Base-by-base conservation (phyloP, 2,888 invertebrate species). In the Agrochola circellaris region DNA sequence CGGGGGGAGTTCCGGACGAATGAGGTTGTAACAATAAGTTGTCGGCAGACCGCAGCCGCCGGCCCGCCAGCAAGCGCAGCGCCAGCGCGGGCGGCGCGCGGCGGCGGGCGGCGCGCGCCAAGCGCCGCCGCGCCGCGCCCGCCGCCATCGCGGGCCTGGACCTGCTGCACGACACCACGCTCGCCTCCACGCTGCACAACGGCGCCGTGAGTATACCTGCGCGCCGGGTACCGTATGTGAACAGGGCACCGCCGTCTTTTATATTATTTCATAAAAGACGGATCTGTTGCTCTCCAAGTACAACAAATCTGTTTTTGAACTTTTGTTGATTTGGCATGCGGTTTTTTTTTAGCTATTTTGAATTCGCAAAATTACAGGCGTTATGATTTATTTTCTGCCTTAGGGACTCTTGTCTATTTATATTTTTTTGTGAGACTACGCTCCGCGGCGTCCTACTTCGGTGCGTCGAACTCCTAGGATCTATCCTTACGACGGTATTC, bases 81-180 rank as follows among this genome's bases (percentile, higher is more conserved):
- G 96, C 95, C 75, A 96, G 97, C 82, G 97, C 95, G 45, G 95
- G 97, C 81, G 96, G 96, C 62, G 95, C 93, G 77, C 92, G 95
- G 77, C 91, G 95, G 6, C 91, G 95, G 0, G 92, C 93, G 62
- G 95, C 93, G 69, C 95, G 95, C 73, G 92, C 93, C 89, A 95
- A 94, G 93, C 94, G 93, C 30, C 96, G 93, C 87, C 97, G 91
- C 90, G 96, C 91, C 89, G 94, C 92, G 93, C 97, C 87, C 97
- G 98, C 88, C 95, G 97, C 92, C 95, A 99, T 99, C 92, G 98
- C 98, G 85, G 99, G 99, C 30, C 97, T 99, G 89, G 99, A 99
- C 96, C 97, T 99, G 89, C 96, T 99, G 87, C 99, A 99, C 94
- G 98, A 98, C 89, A 98, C 99, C 94, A 99, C 99, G 58, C 97